Conservation (phyloP, 2,797 vertebrate species). For the Mycteria americana region DNA sequence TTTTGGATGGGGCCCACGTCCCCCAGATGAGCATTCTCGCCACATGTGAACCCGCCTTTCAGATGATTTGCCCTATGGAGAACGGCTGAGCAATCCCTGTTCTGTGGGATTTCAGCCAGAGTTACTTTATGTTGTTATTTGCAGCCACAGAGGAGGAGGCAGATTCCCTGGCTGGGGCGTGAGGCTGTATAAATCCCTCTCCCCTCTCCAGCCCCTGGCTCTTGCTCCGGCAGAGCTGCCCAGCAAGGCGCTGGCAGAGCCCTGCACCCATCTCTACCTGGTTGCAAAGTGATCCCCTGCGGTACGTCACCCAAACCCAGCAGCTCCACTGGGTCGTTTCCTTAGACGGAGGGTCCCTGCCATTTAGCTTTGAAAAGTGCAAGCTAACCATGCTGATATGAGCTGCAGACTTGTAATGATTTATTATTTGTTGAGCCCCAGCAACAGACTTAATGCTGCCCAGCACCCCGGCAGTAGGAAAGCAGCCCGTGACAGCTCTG, state of each 20-base stretch:
- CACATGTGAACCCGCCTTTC: background rate
- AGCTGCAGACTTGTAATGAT: background rate
- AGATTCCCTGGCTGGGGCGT: background rate
- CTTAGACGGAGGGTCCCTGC: background rate
- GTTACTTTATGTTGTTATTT: background rate
- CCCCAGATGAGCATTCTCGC: accelerated
- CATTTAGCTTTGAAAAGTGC: background rate
- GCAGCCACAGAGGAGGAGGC: background rate
- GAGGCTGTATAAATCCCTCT: background rate
- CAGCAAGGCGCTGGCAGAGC: background rate
- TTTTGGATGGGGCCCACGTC: background rate
- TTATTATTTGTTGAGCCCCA: background rate
- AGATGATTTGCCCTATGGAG: background rate
- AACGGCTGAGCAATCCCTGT: background rate
- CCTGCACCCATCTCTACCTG: background rate
- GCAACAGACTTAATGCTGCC: background rate
- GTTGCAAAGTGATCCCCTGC: background rate
- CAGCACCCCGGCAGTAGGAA: background rate
- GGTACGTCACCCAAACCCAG: background rate
- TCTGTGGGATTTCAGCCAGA: background rate
- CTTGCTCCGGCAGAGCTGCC: background rate
- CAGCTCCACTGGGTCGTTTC: background rate
- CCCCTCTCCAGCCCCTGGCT: background rate
- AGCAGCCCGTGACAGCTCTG: background rate
- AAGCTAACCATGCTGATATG: accelerated